Percentiles rank a stretch among this genome's conserved stretches.
phyloP scores from a whole-genome alignment of 2,797 vertebrate species.

The Brachyrhaphis roseni region DNA sequence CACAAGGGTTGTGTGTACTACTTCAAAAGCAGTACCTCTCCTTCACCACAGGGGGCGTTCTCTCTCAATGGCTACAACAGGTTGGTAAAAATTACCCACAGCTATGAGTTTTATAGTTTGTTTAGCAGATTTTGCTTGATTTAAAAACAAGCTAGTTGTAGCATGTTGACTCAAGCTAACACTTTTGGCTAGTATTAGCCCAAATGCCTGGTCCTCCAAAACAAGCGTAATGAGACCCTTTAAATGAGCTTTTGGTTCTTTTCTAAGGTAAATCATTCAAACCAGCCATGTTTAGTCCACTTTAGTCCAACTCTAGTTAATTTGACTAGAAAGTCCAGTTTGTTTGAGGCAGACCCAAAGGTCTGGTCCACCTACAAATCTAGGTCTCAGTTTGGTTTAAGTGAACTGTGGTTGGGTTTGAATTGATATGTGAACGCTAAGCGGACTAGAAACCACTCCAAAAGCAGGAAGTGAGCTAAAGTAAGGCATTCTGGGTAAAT shows the following conservation, averaged over 20 bases:
- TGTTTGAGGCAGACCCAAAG: too few species aligned
- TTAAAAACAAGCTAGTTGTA: background rate
- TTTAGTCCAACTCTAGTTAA: too few species aligned
- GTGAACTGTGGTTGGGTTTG: too few species aligned
- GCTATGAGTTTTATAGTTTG: background rate
- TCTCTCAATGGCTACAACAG: constrained; percentile 97
- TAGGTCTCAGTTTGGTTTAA: too few species aligned
- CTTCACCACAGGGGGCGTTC: constrained; percentile 93
- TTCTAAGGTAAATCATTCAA: background rate
- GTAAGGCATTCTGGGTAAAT: too few species aligned
- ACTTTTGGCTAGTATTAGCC: background rate
- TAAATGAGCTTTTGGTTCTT: background rate
- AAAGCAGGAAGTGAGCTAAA: too few species aligned
- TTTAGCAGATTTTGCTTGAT: background rate
- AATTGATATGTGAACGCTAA: too few species aligned
- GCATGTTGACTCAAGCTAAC: too few species aligned
- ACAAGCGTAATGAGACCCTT: background rate
- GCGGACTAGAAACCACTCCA: too few species aligned
- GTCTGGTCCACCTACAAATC: too few species aligned
- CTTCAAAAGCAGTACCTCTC: constrained; percentile 94
- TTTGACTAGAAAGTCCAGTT: too few species aligned
- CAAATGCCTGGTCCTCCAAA: background rate
- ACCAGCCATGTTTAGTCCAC: too few species aligned
- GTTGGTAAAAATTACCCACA: constrained; percentile 71
- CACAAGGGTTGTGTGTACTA: constrained; percentile 96